Evolutionary conservation across 2,797 vertebrate genomes (phyloP), one percentile per base, ranked within the genome.

Genomic region (Pangasius sanitwongsei): DNA sequence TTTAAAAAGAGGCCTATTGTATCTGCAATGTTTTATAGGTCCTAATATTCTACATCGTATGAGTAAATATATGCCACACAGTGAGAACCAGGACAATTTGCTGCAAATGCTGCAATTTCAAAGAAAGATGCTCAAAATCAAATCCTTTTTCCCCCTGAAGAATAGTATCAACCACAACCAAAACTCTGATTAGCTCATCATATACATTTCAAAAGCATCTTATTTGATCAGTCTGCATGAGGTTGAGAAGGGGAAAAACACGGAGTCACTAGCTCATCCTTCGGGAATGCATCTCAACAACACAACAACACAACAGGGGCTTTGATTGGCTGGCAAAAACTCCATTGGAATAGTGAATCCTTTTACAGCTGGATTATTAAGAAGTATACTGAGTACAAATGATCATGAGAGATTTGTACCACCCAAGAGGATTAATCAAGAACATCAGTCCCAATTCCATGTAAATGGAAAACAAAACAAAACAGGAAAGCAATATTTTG

Each of bases 241-340:
- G 84, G 44, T 20, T 25, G 3, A 80, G 31, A 37, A 75, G 50
- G 16, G 34, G 59, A 74, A 86, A 83, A 80, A 65, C 84, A 88
- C 23, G 18, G 74, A 55, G 78, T 59, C 55, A 59, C 37, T 65
- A n/a, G 80, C 41, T 88, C 31, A 82, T 74, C 82, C 44, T 57
- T 87, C 85, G 86, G 89, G 75, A 89, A 85, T 78, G 75, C 6
- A 48, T 87, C 63, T 88, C 61, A 91, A 84, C 78, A 86, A 90
- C 90, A 90, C 86, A 87, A 83, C 28, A 87, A 0, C 80, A 83
- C 61, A 88, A 87, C 87, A 86, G 88, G 86, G 28, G 78, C 34
- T 89, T 86, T 88, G 86, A 90, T 82, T 92, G 90, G 84, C 74
- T 70, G 44, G 20, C 6, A 61, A 75, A 89, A 48, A 61, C 80